Percentiles rank a stretch among this genome's conserved stretches.
Conservation (phyloP, 2,797 vertebrate species). For the Muscicapa striata region DNA sequence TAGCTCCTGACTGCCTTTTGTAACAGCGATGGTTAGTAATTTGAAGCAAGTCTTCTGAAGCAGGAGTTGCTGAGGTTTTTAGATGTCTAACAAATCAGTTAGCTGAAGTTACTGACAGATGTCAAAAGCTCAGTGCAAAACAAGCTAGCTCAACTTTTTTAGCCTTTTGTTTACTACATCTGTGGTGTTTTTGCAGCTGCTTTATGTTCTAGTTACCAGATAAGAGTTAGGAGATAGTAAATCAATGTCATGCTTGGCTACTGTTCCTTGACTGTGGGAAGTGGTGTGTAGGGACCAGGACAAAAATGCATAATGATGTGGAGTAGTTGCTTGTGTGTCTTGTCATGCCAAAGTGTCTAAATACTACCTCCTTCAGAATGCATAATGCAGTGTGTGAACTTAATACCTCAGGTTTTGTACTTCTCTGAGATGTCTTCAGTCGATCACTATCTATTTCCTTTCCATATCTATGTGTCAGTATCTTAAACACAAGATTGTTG, state of each 20-base stretch:
- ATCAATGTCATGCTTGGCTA: not conserved
- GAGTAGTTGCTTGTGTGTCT: not conserved
- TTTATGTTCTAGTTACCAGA: not conserved
- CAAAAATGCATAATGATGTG: not conserved
- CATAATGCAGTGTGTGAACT: not conserved
- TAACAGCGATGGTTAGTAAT: not conserved
- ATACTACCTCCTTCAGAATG: not conserved
- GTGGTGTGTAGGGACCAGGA: fast-evolving
- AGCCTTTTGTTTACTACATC: not conserved
- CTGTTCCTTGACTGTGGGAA: not conserved
- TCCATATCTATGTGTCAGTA: not conserved
- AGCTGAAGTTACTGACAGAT: not conserved
- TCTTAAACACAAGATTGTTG: not conserved
- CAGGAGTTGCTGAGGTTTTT: not conserved
- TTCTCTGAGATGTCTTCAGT: not conserved
- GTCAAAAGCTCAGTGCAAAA: not conserved
- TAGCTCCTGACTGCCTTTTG: not conserved
- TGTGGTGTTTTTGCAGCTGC: not conserved
- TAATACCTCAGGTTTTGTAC: not conserved
- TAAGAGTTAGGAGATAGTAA: not conserved
- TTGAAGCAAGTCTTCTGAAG: not conserved
- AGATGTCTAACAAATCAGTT: not conserved
- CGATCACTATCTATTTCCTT: not conserved
- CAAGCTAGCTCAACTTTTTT: not conserved
- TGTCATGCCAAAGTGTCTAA: not conserved